Evolutionary conservation across 2,113 vertebrate genomes (phyloP).

Genomic region (Stegastes partitus): DNA sequence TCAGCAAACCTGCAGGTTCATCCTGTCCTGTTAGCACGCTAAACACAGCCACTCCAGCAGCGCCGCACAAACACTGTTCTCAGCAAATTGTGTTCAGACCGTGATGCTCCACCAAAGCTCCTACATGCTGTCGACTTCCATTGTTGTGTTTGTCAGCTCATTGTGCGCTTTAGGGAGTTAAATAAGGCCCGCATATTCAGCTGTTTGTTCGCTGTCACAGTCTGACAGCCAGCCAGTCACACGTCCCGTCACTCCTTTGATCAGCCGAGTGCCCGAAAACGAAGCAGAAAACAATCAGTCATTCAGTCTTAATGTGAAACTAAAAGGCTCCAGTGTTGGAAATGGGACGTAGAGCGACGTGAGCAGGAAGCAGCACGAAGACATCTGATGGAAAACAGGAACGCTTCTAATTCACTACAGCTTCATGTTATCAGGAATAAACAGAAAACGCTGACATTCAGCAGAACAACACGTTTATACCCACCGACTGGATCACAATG

Average conservation of each 20-base stretch:
- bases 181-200: conserved; percentile 15
- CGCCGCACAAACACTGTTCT: conserved; percentile 4
- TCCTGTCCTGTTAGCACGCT: conserved; percentile 9
- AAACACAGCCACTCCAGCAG: conserved; percentile 2
- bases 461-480: conserved; percentile 6
- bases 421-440: too few species aligned
- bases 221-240: conserved; percentile 1
- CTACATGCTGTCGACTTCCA: conserved; percentile 18
- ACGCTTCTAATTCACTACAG: too few species aligned
- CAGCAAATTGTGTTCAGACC: conserved; percentile 2
- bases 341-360: too few species aligned
- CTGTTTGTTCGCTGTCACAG: conserved; percentile 33
- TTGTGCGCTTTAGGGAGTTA: conserved; percentile 24
- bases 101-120: conserved; percentile 2
- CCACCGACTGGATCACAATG: conserved; percentile 16
- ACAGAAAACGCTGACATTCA: too few species aligned
- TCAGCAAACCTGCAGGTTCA: conserved; percentile 29
- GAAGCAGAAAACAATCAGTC: not conserved
- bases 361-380: too few species aligned
- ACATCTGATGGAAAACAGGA: too few species aligned
- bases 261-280: not conserved
- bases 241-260: conserved; percentile 3
- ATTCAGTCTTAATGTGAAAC: not conserved
- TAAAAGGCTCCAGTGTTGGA: not conserved
- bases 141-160: conserved; percentile 26